phyloP scores from a whole-genome alignment of 1,140 invertebrate genomes.

The Drosophila seguyi region DNA sequence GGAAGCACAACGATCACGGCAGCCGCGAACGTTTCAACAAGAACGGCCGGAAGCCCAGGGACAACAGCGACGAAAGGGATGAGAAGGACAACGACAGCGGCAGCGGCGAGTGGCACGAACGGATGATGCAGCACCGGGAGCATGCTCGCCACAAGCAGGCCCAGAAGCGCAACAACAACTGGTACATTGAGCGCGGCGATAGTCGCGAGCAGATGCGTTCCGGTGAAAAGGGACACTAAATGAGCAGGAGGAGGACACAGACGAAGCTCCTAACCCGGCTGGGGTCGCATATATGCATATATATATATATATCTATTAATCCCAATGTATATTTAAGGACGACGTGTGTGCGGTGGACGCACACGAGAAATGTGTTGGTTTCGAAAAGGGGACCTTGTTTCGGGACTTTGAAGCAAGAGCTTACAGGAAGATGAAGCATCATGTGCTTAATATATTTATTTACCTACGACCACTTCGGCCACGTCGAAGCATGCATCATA shows the following conservation, averaged over 20 bases:
- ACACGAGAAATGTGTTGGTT: conserved; percentile 34
- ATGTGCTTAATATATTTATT: conserved; percentile 43
- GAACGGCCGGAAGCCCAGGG: neutral
- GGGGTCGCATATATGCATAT: conserved; percentile 14
- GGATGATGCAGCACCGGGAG: conserved; percentile 76
- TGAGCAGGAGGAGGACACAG: neutral
- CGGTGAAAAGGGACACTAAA: conserved; percentile 41
- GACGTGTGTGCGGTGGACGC: conserved; percentile 20
- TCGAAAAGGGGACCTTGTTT: conserved; percentile 11
- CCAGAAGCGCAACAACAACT: conserved; percentile 69
- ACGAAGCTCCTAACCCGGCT: neutral
- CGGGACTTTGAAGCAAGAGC: conserved; percentile 21
- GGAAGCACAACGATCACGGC: conserved; percentile 33
- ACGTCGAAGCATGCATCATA: conserved; percentile 27
- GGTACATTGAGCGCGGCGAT: conserved; percentile 73
- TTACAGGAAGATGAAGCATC: conserved; percentile 2
- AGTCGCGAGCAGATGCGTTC: conserved; percentile 69
- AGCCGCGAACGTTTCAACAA: conserved; percentile 19
- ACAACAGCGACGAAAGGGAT: conserved; percentile 7
- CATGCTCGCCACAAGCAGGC: conserved; percentile 56
- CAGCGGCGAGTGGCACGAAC: conserved; percentile 75
- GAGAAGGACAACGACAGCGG: conserved; percentile 43
- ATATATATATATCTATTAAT: conserved; percentile 31
- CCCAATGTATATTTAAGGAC: conserved; percentile 41
- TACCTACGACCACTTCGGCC: conserved; percentile 26